Conservation (phyloP, 2,888 invertebrate genomes). For the Cataglyphis rosenhaueri region DNA sequence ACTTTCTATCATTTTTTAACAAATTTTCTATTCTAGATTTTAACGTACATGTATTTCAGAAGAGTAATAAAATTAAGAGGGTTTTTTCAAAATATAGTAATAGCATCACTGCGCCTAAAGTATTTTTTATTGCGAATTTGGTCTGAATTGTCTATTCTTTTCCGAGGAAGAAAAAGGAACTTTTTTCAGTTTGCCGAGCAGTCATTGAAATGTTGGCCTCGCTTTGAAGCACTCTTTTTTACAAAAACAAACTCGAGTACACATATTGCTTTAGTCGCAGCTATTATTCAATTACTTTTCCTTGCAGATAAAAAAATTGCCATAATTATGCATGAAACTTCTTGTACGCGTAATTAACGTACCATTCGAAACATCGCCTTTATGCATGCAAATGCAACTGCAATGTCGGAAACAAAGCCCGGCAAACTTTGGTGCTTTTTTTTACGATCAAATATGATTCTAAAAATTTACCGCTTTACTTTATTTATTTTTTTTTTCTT, state of each 20-base stretch:
- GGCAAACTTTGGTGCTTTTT: background rate
- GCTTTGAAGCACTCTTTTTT: conserved; percentile 24
- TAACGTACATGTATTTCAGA: conserved; percentile 10
- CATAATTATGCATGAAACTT: conserved; percentile 27
- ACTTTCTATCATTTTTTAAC: background rate
- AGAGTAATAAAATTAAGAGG: conserved; percentile 21
- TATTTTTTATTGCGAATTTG: background rate
- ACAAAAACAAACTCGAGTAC: background rate
- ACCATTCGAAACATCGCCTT: conserved; percentile 17
- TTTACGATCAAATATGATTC: background rate
- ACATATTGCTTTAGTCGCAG: conserved; percentile 1
- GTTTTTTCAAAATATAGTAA: conserved; percentile 23
- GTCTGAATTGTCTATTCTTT: conserved; percentile 1
- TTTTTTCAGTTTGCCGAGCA: background rate
- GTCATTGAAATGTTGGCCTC: conserved; percentile 2
- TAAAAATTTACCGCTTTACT: background rate
- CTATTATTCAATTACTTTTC: conserved; percentile 40
- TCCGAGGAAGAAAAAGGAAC: background rate
- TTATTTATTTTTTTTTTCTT: background rate
- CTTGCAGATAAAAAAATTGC: background rate
- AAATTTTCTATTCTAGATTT: conserved; percentile 20
- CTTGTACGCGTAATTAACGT: conserved; percentile 10
- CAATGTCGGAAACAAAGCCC: background rate
- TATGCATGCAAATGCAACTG: conserved; percentile 4
- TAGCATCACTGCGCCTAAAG: background rate